Conservation (phyloP, 2,113 vertebrate species). For the Eretmochelys imbricata region DNA sequence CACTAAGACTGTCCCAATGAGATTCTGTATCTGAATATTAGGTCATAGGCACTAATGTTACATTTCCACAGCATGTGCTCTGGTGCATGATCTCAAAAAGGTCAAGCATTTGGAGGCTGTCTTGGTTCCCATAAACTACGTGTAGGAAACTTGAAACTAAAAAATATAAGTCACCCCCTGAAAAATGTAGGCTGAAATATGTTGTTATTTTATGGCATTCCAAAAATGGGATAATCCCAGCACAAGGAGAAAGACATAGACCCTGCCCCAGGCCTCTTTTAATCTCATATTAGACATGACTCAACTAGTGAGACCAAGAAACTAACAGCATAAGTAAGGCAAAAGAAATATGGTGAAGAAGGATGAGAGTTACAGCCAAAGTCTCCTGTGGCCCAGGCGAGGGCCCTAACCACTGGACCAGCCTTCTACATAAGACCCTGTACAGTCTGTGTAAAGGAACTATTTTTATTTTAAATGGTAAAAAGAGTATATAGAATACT, state of each 20-base stretch:
- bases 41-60: neutral
- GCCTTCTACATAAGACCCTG: neutral
- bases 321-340: neutral
- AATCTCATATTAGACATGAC: slow-evolving; percentile 1
- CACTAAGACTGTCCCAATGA: neutral
- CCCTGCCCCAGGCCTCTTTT: slow-evolving; percentile 28
- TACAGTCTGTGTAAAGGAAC: neutral
- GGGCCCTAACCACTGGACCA: neutral
- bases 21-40: neutral
- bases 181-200: neutral
- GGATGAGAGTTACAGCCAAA: neutral
- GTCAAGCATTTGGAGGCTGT: fast-evolving
- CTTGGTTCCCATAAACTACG: neutral
- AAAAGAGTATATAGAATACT: neutral
- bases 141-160: neutral
- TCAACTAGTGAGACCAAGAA: slow-evolving; percentile 32
- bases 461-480: neutral
- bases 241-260: slow-evolving; percentile 42
- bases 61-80: fast-evolving
- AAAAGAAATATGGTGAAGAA: neutral
- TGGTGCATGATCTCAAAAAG: neutral
- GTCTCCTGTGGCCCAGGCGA: neutral
- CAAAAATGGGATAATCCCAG: slow-evolving; percentile 39
- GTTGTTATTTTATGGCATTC: neutral
- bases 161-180: neutral